Percentiles rank a stretch among this genome's conserved stretches.
phyloP scores from a whole-genome alignment of 2,888 invertebrate genomes.

The Polydrusus tereticollis region DNA sequence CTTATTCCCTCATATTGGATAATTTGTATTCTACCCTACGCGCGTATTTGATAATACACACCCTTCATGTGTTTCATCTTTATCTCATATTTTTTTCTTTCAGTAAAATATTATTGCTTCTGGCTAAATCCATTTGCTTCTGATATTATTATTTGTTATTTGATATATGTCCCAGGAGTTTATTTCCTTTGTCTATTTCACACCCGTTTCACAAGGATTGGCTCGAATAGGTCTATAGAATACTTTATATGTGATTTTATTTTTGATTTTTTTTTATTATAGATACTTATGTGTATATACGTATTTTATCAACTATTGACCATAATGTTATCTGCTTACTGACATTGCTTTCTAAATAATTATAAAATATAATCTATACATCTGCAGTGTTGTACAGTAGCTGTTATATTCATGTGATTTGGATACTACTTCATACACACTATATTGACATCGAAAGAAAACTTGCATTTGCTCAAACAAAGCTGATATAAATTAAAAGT shows the following conservation, averaged over 20 bases:
- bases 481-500: no score
- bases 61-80: constrained; percentile 16
- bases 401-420: no score
- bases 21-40: constrained; percentile 27
- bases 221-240: neutral
- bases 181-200: constrained; percentile 22
- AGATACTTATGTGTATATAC: neutral
- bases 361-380: no score
- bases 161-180: constrained; percentile 20
- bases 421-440: no score
- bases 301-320: neutral
- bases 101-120: constrained; percentile 29
- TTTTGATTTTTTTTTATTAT: neutral
- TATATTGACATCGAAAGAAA: no score
- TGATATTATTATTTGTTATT: constrained; percentile 26
- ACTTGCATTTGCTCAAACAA: no score
- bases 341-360: no score
- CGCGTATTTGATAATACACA: constrained; percentile 10
- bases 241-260: constrained; percentile 7
- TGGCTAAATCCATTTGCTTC: constrained; percentile 27
- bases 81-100: constrained; percentile 30
- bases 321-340: no score
- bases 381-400: no score
- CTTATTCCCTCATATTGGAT: constrained; percentile 10
- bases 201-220: constrained; percentile 11